Conservation (phyloP, 35 echinoderm and acorn worm genomes). For the Acanthaster planci region DNA sequence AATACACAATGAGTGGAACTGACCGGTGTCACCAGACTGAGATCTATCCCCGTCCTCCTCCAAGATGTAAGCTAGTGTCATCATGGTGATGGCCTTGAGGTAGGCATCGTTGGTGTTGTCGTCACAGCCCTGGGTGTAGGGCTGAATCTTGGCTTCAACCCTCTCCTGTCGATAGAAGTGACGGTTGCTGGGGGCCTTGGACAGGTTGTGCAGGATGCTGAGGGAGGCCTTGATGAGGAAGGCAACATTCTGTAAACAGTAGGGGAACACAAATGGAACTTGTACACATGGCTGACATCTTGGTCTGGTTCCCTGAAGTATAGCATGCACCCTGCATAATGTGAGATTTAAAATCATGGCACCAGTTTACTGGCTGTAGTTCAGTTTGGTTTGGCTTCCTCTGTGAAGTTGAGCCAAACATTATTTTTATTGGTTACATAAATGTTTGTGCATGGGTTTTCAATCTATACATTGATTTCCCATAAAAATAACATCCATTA, state of each 20-base stretch:
- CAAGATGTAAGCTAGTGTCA: slow-evolving; percentile 92
- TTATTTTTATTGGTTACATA: no score
- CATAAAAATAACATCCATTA: no score
- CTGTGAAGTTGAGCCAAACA: no score
- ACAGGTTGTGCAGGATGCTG: slow-evolving; percentile 96
- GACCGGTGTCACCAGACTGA: background rate
- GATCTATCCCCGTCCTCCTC: slow-evolving; percentile 63
- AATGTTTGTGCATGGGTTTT: no score
- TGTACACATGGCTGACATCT: background rate
- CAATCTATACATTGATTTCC: no score
- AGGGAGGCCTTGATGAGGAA: slow-evolving; percentile 90
- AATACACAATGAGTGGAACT: background rate
- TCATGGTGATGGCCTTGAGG: slow-evolving; percentile 89
- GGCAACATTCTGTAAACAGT: slow-evolving; percentile 58
- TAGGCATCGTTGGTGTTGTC: slow-evolving; percentile 47
- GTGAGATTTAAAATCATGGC: background rate
- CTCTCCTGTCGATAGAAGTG: slow-evolving; percentile 66
- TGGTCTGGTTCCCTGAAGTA: background rate
- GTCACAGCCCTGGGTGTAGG: slow-evolving; percentile 42
- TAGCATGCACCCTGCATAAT: background rate
- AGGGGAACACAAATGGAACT: background rate
- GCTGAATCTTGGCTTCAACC: slow-evolving; percentile 67
- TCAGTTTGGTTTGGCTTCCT: no score
- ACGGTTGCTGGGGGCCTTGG: slow-evolving; percentile 65
- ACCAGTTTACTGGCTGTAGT: background rate